Conservation (phyloP, 1,140 invertebrate genomes). For the Drosophila jambulina region DNA sequence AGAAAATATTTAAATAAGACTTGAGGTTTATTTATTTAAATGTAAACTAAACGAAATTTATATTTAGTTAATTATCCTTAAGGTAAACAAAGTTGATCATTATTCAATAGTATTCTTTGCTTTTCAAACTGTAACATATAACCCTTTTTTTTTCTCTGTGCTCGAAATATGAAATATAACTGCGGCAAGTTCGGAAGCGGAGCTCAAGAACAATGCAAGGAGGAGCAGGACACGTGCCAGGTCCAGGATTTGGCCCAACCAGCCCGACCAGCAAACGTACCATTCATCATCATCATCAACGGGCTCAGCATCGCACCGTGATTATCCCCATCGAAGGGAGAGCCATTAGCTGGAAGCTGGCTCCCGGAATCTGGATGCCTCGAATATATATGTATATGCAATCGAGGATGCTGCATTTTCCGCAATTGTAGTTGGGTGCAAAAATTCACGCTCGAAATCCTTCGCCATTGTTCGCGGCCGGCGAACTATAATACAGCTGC, state of each 20-base stretch:
- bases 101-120: too few species aligned
- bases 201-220: slow-evolving; percentile 56
- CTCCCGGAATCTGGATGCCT: slow-evolving; percentile 9
- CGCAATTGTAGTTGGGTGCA: slow-evolving; percentile 54
- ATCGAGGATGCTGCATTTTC: slow-evolving; percentile 6
- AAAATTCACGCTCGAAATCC: slow-evolving; percentile 72
- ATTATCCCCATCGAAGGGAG: slow-evolving; percentile 48
- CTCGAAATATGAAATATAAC: slow-evolving; percentile 78
- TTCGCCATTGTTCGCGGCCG: slow-evolving; percentile 59
- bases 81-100: too few species aligned
- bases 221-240: slow-evolving; percentile 55
- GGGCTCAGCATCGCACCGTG: slow-evolving; percentile 28
- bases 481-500: slow-evolving; percentile 69
- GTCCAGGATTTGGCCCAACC: slow-evolving; percentile 38
- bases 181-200: slow-evolving; percentile 63
- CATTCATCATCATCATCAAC: slow-evolving; percentile 76
- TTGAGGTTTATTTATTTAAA: too few species aligned
- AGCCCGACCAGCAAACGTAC: slow-evolving; percentile 45
- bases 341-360: slow-evolving; percentile 56
- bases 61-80: too few species aligned
- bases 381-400: slow-evolving; percentile 1
- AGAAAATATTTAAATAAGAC: not conserved
- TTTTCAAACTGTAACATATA: too few species aligned
- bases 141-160: not conserved
- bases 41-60: too few species aligned